Conservation (phyloP, 2,113 vertebrate genomes). For the Gnathonemus echidnorhynchus region DNA sequence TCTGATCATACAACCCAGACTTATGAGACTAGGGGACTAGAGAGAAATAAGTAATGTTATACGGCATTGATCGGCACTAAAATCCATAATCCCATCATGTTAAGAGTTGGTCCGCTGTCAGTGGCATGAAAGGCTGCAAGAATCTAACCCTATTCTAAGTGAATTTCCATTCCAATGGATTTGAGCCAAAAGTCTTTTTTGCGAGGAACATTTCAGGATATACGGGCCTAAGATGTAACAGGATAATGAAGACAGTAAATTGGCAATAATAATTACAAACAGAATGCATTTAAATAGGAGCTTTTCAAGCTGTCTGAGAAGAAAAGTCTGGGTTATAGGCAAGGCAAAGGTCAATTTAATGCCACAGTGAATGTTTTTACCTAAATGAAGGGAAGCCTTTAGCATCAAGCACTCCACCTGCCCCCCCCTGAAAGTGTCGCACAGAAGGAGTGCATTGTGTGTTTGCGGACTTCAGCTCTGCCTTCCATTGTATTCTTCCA, state of each 20-base stretch:
- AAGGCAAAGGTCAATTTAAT: neutral
- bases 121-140: neutral
- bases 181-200: neutral
- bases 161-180: neutral
- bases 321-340: neutral
- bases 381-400: neutral
- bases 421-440: neutral
- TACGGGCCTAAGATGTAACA: neutral
- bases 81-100: neutral
- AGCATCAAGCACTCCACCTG: neutral
- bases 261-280: neutral
- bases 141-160: neutral
- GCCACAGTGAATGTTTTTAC: neutral
- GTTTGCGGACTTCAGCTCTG: neutral
- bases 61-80: conserved; percentile 28
- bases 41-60: conserved; percentile 25
- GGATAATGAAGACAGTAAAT: neutral
- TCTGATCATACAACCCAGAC: conserved; percentile 7
- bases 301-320: neutral
- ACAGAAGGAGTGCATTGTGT: neutral
- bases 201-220: neutral
- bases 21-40: neutral
- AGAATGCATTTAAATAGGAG: neutral
- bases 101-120: neutral
- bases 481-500: neutral